Base-by-base conservation (phyloP, 2,113 vertebrate species). In the Numida meleagris region DNA sequence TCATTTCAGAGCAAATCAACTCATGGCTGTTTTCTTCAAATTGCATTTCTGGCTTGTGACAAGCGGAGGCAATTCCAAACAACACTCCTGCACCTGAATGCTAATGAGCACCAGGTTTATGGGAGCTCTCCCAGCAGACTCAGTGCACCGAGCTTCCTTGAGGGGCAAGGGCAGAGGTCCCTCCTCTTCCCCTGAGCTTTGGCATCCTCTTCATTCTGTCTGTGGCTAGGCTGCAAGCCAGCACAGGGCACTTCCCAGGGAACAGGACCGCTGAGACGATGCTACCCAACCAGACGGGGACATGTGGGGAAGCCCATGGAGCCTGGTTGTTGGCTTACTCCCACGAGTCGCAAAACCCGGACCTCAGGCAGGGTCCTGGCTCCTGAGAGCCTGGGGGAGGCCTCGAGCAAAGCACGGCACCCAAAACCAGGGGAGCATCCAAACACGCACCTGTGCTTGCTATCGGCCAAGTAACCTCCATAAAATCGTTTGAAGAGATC, bases 1-100 rank as follows among this genome's bases (percentile, higher is more conserved):
- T 89, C 46, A 84, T 89, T 90, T 90, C 53, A 43, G 51, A 88
- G 81, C 51, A 86, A 89, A 95, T 84, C 57, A 90, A 78, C 81
- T 74, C 71, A 65, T 57, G 17, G 34, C 72, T 88, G 61, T 51
- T 88, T 82, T 63, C 68, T 90, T 68, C 73, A 77, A 65, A 29
- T 72, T 84, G 62, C 68, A 42, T 76, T 89, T 83, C 83, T 96
- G 83, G 73, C 70, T 2, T n/a, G 25, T 40, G 77, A 89, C 51
- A 48, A 75, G 68, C 51, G 25, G 73, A 93, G 55, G 36, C 63
- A 16, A n/a, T 81, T 94, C 77, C 84, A 92, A 92, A 65, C 66
- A 57, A 43, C 1, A 9, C 5, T 75, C 25, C 71, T 87, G 57
- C 80, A 68, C 57, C 51, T 61, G 92, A 90, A 90, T 96, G 53